Percentiles rank a stretch among this genome's conserved stretches.
Conservation (phyloP, 1,140 invertebrate species). For the Cheumatopsyche charites region DNA sequence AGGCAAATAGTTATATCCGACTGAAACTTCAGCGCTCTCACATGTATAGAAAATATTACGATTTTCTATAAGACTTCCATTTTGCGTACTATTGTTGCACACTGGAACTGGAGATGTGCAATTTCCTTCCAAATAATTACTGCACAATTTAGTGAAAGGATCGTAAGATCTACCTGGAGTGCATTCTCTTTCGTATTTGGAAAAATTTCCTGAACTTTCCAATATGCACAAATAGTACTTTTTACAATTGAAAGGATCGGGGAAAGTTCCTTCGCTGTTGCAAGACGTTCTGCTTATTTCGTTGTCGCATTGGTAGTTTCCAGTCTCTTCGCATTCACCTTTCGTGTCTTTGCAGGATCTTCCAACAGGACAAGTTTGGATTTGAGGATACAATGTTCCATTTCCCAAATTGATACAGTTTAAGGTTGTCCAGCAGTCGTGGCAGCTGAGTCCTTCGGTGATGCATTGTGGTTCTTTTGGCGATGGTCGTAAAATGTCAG, state of each 20-base stretch:
- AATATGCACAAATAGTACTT: slow-evolving; percentile 54
- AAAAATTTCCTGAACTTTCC: too few species aligned
- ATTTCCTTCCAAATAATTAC: not conserved
- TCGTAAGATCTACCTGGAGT: not conserved
- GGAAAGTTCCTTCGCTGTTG: slow-evolving; percentile 50
- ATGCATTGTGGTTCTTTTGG: too few species aligned
- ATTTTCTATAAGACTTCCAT: not conserved
- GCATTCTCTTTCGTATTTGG: not conserved
- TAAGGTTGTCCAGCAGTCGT: too few species aligned
- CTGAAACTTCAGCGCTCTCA: not conserved
- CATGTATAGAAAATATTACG: not conserved
- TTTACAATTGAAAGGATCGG: slow-evolving; percentile 56
- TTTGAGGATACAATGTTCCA: too few species aligned
- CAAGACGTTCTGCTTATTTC: too few species aligned
- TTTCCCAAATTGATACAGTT: too few species aligned
- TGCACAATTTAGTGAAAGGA: not conserved
- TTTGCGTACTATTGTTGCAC: not conserved
- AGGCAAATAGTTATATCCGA: not conserved
- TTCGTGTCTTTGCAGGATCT: too few species aligned
- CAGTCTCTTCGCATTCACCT: not conserved
- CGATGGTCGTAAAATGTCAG: too few species aligned
- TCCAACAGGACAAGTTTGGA: too few species aligned
- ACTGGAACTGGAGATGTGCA: not conserved
- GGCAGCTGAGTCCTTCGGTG: too few species aligned
- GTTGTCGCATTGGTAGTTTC: too few species aligned